A percentile compares a stretch with the other conserved stretches of the same genome.
Conservation (phyloP, 92 coral and sea anemone genomes). For the Desmophyllum pertusum region DNA sequence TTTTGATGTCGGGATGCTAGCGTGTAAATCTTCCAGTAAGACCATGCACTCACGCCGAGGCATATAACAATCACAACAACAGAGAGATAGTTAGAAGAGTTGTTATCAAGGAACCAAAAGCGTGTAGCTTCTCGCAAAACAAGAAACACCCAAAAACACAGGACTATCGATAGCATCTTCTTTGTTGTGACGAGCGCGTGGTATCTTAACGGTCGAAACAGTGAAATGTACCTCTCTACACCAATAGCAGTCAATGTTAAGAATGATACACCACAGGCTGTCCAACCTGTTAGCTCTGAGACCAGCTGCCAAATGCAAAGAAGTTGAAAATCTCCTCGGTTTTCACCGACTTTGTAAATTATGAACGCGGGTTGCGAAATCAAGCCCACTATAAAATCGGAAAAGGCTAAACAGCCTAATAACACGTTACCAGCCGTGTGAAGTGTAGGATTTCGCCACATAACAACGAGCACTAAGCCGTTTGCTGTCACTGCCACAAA, state of each 20-base stretch:
- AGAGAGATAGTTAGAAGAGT: background rate
- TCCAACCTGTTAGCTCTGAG: background rate
- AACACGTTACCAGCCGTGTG: slow-evolving; percentile 7
- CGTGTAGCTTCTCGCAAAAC: background rate
- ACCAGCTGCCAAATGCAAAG: slow-evolving; percentile 4
- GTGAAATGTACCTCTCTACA: slow-evolving; percentile 6
- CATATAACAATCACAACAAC: background rate
- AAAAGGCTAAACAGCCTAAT: slow-evolving; percentile 5
- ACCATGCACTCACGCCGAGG: background rate
- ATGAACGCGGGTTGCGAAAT: background rate
- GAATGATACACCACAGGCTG: slow-evolving; percentile 8
- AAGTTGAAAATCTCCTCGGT: background rate
- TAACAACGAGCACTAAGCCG: background rate
- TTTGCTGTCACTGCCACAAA: background rate
- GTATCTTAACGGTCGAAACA: slow-evolving; percentile 8
- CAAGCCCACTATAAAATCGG: background rate
- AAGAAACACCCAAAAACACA: background rate
- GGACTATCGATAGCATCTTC: background rate
- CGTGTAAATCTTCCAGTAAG: background rate
- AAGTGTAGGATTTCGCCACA: background rate
- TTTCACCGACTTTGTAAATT: background rate
- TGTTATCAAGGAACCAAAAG: slow-evolving; percentile 1
- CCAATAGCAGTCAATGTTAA: slow-evolving; percentile 11
- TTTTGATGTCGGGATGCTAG: slow-evolving; percentile 5
- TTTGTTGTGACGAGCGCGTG: background rate